Evolutionary conservation across 30 jellyfish, hydroid and myxozoan genomes (phyloP), one percentile per base, ranked within the genome.

Genomic region (Chironex yamaguchii): DNA sequence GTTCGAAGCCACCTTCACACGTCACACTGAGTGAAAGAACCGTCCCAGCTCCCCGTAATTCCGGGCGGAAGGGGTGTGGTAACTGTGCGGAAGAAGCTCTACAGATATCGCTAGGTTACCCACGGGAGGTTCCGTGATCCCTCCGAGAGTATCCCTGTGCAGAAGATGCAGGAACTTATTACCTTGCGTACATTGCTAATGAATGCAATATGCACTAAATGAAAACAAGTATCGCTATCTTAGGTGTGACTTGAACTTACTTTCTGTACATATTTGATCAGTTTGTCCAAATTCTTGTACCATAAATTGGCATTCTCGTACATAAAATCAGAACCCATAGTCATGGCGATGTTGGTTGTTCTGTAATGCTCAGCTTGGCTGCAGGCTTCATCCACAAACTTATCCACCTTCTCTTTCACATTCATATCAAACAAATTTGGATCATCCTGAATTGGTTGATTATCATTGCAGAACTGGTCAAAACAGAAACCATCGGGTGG

Each of bases 261-360:
- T 96, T 94, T 53, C 65, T 94, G 88, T n/a, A 94, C 99, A 83
- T 94, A 94, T 25, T 89, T 79, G 74, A 94, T 89, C 24, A 94
- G 67, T 62, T 94, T 94, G 36, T 94, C 99, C 25, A 94, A 81
- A 83, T 94, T 94, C 81, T 88, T 94, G 82, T 64, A 94, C 99
- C 99, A 94, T 29, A 86, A 29, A 34, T 82, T 83, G 0, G 99
- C 99, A 85, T 94, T 94, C 63, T 94, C 96, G 63, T 82, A 94
- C 81, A 82, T 96, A 79, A 94, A 94, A 79, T 94, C 99, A 0
- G 99, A 94, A 1, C 99, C 99, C 99, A 94, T 94, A 6, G 99
- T 94, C 67, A 94, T 34, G 2, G 84, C 51, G 3, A 89, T 91
- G 31, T 94, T 91, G 23, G 88, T 79, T 21, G 99, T 94, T 48